These are phyloP conservation scores for Plecotus auritus DNA, from an alignment of 2,113 vertebrate species.

Conservation along the genomic window DNA sequence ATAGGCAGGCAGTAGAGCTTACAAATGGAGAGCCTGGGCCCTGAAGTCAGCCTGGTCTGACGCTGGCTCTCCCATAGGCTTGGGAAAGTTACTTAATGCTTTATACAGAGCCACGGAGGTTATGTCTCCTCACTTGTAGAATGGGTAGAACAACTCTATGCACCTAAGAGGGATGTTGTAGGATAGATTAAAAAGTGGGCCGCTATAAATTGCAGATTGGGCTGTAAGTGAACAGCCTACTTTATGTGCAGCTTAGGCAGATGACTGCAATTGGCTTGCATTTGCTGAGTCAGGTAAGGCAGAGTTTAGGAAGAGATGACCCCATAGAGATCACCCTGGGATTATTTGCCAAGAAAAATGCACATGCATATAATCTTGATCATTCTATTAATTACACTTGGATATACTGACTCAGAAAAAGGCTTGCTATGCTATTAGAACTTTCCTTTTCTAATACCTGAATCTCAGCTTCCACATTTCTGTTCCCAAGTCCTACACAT, in stretches of 20 bases:
- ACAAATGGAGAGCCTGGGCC: neutral
- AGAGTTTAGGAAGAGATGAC: neutral
- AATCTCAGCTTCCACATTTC: neutral
- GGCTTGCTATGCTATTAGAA: neutral
- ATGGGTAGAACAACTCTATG: neutral
- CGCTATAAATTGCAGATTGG: neutral
- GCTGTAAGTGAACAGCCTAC: neutral
- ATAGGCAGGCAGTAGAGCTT: neutral
- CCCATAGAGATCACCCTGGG: neutral
- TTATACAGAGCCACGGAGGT: neutral
- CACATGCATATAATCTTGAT: neutral
- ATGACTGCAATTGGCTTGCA: neutral
- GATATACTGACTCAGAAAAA: neutral
- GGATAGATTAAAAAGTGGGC: neutral
- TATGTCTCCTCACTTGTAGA: neutral
- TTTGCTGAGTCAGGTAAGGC: neutral
- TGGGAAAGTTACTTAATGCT: neutral
- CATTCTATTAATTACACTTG: neutral
- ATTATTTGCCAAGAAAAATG: neutral
- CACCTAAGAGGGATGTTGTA: neutral
- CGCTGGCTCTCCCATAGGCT: accelerated
- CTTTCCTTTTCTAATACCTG: neutral
- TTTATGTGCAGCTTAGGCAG: neutral
- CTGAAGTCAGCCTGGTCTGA: neutral
- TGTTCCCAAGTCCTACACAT: neutral